These are phyloP conservation scores for Cryptoprocta ferox DNA, from an alignment of 2,797 vertebrate species.

Conservation along the genomic window DNA sequence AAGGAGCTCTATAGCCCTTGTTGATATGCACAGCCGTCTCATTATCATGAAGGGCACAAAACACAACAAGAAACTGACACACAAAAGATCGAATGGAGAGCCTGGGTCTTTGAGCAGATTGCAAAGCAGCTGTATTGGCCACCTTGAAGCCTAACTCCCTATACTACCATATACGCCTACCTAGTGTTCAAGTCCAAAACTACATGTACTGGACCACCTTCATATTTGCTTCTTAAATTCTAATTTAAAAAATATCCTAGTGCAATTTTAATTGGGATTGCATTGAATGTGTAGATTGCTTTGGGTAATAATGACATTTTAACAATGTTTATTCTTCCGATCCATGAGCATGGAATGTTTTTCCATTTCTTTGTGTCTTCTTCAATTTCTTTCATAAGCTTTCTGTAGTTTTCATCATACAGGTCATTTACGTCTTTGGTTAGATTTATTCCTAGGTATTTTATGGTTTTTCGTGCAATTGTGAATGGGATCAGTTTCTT, in stretches of 20 bases:
- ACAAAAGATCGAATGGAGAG: background rate
- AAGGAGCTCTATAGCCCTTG: background rate
- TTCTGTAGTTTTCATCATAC: no score
- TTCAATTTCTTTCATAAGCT: no score
- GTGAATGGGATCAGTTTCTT: no score
- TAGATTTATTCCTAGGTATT: no score
- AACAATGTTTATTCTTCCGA: no score
- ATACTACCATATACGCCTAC: background rate
- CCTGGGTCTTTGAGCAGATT: background rate
- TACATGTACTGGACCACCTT: background rate
- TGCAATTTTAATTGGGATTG: no score
- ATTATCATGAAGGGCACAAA: background rate
- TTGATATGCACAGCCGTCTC: background rate
- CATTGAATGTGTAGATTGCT: no score
- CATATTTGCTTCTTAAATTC: background rate
- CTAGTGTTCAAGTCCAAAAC: background rate
- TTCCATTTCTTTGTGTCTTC: no score
- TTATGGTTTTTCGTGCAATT: no score
- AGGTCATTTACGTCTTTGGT: no score
- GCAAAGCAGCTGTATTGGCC: background rate
- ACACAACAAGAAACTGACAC: background rate
- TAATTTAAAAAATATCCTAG: background rate
- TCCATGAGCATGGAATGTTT: no score
- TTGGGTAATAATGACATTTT: no score
- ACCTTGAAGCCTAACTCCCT: background rate